These are phyloP conservation scores for Acanthis flammea DNA, from an alignment of 2,797 vertebrate species.

Conservation along the genomic window DNA sequence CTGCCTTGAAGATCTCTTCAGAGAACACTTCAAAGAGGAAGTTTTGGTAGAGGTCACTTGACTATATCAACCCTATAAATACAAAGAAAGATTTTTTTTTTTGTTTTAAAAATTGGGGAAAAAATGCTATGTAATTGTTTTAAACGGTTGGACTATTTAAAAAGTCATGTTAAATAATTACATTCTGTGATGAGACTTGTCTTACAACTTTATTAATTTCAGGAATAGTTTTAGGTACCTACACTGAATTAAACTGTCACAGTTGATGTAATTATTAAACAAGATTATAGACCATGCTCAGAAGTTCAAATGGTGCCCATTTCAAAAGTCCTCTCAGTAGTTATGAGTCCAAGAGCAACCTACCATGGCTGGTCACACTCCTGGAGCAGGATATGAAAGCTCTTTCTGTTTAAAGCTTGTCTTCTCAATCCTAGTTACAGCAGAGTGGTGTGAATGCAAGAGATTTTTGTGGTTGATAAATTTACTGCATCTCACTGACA, in stretches of 20 bases:
- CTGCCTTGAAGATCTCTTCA: slow-evolving; percentile 58
- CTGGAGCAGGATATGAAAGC: slow-evolving; percentile 6
- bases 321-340: slow-evolving; percentile 34
- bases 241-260: slow-evolving; percentile 49
- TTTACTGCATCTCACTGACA: neutral
- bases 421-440: neutral
- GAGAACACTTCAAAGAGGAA: slow-evolving; percentile 56
- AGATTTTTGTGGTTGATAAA: slow-evolving; percentile 26
- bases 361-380: slow-evolving; percentile 15
- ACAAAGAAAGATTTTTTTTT: slow-evolving; percentile 15
- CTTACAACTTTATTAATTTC: slow-evolving; percentile 51
- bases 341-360: slow-evolving; percentile 28
- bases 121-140: slow-evolving; percentile 16
- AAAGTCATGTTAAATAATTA: slow-evolving; percentile 32
- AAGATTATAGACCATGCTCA: slow-evolving; percentile 44
- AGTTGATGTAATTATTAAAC: slow-evolving; percentile 32
- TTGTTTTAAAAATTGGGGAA: slow-evolving; percentile 36
- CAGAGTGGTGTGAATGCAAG: neutral
- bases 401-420: neutral
- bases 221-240: slow-evolving; percentile 35
- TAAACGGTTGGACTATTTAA: slow-evolving; percentile 10
- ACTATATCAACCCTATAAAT: neutral
- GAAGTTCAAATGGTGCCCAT: slow-evolving; percentile 45
- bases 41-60: slow-evolving; percentile 25
- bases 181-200: neutral